Conservation (phyloP, 2,888 invertebrate genomes). For the Atherix ibis region DNA sequence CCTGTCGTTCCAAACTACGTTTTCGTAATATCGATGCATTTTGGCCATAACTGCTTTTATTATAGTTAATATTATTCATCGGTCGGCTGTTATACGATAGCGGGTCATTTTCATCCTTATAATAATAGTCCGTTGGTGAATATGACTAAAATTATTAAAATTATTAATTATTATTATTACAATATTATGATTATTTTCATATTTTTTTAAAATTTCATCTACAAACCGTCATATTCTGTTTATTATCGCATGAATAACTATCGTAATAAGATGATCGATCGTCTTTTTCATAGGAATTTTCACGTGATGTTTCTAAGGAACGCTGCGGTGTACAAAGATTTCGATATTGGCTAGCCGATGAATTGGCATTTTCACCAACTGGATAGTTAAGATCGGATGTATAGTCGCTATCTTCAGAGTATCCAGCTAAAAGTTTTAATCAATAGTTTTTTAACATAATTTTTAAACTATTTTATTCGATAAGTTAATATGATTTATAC, state of each 20-base stretch:
- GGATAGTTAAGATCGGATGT: conserved; percentile 90
- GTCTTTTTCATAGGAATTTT: conserved; percentile 71
- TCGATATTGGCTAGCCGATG: conserved; percentile 68
- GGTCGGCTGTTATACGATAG: conserved; percentile 71
- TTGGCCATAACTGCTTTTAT: conserved; percentile 13
- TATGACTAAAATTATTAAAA: conserved; percentile 19
- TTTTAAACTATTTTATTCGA: too few species aligned
- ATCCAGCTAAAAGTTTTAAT: conserved; percentile 53
- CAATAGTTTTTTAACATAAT: neutral
- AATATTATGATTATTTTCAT: neutral
- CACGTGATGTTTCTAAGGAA: conserved; percentile 62
- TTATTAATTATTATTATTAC: neutral
- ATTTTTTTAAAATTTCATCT: neutral
- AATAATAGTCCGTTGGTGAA: conserved; percentile 22
- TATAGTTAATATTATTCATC: conserved; percentile 29
- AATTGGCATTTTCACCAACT: conserved; percentile 75
- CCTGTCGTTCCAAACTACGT: conserved; percentile 67
- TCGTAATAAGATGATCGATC: conserved; percentile 30
- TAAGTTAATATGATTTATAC: neutral
- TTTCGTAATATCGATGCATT: conserved; percentile 31
- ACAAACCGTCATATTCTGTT: conserved; percentile 7
- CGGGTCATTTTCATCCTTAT: conserved; percentile 41
- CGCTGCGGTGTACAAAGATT: conserved; percentile 27
- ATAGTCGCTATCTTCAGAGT: conserved; percentile 94
- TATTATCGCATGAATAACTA: conserved; percentile 9